A percentile compares a stretch with the other conserved stretches of the same genome.
Evolutionary conservation across 1,140 invertebrate species (phyloP).

Genomic region (Bactericera cockerelli): DNA sequence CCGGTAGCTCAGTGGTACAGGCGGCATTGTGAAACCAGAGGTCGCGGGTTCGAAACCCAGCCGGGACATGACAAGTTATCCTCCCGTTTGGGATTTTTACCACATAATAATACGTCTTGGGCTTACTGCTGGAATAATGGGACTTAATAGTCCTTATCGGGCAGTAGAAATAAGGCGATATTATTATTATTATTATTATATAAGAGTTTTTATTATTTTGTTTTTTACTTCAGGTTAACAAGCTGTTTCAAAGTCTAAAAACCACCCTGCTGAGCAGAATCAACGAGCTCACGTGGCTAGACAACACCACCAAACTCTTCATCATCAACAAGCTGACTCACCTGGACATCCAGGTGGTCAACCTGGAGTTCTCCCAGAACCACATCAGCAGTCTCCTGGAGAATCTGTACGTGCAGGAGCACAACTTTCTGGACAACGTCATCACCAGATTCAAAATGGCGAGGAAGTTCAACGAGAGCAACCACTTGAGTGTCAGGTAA

Average conservation of each 20-base stretch:
- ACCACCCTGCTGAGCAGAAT: not conserved
- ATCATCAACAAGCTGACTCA: not conserved
- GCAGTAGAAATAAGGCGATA: too few relatives aligned
- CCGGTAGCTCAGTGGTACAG: too few relatives aligned
- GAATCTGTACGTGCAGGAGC: not conserved
- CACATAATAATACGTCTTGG: too few relatives aligned
- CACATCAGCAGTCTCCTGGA: not conserved
- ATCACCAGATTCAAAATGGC: not conserved
- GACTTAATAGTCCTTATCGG: too few relatives aligned
- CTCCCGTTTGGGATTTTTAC: too few relatives aligned
- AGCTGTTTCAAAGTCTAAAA: not conserved
- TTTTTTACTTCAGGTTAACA: too few relatives aligned
- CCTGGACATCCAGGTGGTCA: not conserved
- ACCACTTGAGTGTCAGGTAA: conserved; percentile 2
- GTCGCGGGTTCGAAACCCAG: too few relatives aligned
- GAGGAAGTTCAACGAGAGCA: not conserved
- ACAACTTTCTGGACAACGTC: not conserved
- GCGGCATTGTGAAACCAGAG: too few relatives aligned
- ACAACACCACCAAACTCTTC: not conserved
- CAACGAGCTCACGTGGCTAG: not conserved
- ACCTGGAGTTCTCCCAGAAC: not conserved
- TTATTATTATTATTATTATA: too few relatives aligned
- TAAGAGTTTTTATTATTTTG: too few relatives aligned
- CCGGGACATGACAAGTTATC: too few relatives aligned
- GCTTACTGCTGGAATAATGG: too few relatives aligned